phyloP scores from a whole-genome alignment of 2,113 vertebrate genomes.

The Syrrhaptes paradoxus region DNA sequence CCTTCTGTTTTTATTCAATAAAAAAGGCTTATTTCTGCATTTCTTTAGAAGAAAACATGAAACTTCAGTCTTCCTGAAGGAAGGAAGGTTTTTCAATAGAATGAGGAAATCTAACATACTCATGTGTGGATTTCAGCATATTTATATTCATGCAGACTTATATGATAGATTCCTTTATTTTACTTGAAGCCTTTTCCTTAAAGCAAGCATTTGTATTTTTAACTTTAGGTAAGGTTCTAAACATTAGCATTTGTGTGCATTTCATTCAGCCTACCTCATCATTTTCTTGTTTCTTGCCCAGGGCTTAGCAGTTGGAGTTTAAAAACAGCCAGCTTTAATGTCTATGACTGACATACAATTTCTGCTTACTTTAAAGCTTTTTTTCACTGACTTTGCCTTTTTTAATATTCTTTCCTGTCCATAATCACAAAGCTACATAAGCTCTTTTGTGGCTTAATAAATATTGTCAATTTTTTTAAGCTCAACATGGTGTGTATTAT shows the following conservation, averaged over 20 bases:
- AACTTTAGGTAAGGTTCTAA: conserved; percentile 65
- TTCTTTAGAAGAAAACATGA: not conserved
- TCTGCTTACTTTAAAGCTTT: conserved; percentile 75
- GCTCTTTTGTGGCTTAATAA: conserved; percentile 74
- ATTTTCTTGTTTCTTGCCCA: conserved; percentile 75
- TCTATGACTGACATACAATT: conserved; percentile 72
- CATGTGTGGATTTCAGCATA: conserved; percentile 8
- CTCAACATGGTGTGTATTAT: not conserved
- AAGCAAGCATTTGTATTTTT: conserved; percentile 69
- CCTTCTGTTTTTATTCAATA: not conserved
- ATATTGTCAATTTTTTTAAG: conserved; percentile 69
- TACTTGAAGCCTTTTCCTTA: conserved; percentile 40
- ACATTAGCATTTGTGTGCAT: conserved; percentile 65
- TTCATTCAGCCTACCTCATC: conserved; percentile 73
- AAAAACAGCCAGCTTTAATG: conserved; percentile 76
- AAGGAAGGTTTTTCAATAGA: not conserved
- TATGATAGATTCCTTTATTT: conserved; percentile 34
- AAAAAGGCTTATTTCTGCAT: not conserved
- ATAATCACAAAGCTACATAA: conserved; percentile 71
- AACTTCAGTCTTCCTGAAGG: not conserved
- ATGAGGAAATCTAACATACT: not conserved
- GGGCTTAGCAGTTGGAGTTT: conserved; percentile 73
- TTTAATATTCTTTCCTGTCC: conserved; percentile 63
- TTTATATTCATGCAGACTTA: conserved; percentile 8
- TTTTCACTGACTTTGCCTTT: conserved; percentile 69